Conservation (phyloP, 2,888 invertebrate species). For the Zelleria hepariella region DNA sequence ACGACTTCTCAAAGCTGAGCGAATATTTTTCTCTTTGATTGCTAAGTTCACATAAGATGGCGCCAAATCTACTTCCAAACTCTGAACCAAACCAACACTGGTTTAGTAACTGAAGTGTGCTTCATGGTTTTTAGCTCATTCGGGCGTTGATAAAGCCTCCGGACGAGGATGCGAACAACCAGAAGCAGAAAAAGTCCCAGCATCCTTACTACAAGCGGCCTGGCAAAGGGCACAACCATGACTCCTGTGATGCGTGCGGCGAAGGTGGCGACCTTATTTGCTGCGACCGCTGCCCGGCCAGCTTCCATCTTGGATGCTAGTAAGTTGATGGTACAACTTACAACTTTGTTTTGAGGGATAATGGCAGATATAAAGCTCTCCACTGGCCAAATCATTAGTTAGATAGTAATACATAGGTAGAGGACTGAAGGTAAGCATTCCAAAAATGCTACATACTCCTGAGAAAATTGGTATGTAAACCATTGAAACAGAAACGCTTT, state of each 20-base stretch:
- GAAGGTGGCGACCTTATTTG: slow-evolving; percentile 96
- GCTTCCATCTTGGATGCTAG: slow-evolving; percentile 97
- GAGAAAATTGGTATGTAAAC: too few relatives aligned
- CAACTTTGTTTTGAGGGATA: background rate
- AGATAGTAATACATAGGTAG: too few relatives aligned
- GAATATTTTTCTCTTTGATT: slow-evolving; percentile 10
- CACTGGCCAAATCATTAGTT: too few relatives aligned
- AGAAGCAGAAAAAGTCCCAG: slow-evolving; percentile 74
- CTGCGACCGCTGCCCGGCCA: slow-evolving; percentile 96
- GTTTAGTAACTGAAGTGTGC: slow-evolving; percentile 6
- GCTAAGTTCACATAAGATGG: slow-evolving; percentile 21
- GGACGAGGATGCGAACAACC: slow-evolving; percentile 76
- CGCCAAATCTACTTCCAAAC: slow-evolving; percentile 26
- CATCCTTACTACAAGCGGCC: slow-evolving; percentile 89
- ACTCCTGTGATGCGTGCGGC: slow-evolving; percentile 93
- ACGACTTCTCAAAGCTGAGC: slow-evolving; percentile 20
- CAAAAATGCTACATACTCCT: too few relatives aligned
- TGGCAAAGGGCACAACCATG: slow-evolving; percentile 92
- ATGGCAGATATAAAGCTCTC: background rate
- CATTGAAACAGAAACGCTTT: too few relatives aligned
- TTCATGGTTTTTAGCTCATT: slow-evolving; percentile 78
- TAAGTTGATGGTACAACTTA: slow-evolving; percentile 74
- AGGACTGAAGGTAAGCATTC: too few relatives aligned
- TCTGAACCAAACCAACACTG: too few relatives aligned
- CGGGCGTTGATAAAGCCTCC: slow-evolving; percentile 91